phyloP scores from a whole-genome alignment of 2,113 vertebrate genomes.

The Scomber colias region DNA sequence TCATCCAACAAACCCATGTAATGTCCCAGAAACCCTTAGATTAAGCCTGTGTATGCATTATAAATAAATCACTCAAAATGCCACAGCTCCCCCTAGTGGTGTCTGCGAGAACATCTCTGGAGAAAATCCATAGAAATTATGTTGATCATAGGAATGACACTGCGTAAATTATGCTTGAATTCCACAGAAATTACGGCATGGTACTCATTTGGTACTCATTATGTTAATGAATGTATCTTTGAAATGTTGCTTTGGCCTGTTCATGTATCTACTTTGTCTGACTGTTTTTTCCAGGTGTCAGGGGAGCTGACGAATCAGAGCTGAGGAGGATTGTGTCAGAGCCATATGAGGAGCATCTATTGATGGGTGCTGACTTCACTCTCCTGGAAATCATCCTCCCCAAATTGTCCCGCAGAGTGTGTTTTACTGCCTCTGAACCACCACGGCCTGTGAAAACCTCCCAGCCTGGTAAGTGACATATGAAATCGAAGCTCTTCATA shows the following conservation, averaged over 20 bases:
- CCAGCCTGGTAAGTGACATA: slow-evolving; percentile 64
- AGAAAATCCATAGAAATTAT: not conserved
- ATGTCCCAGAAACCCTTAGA: not conserved
- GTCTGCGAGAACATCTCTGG: not conserved
- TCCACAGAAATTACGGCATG: too few relatives aligned
- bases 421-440: slow-evolving; percentile 89
- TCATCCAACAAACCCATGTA: not conserved
- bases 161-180: too few relatives aligned
- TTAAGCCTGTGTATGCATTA: not conserved
- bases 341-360: slow-evolving; percentile 86
- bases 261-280: not conserved
- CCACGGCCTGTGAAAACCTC: slow-evolving; percentile 81
- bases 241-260: too few relatives aligned
- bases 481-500: not conserved
- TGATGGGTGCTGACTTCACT: slow-evolving; percentile 82
- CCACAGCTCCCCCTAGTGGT: slow-evolving; percentile 54
- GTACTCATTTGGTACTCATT: too few relatives aligned
- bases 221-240: too few relatives aligned
- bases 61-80: slow-evolving; percentile 10
- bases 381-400: slow-evolving; percentile 80
- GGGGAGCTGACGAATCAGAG: slow-evolving; percentile 82
- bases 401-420: slow-evolving; percentile 88
- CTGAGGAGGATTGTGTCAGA: slow-evolving; percentile 85
- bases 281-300: slow-evolving; percentile 80
- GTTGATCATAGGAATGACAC: not conserved